phyloP scores from a whole-genome alignment of 2,797 vertebrate species.

The Poecilia wingei region DNA sequence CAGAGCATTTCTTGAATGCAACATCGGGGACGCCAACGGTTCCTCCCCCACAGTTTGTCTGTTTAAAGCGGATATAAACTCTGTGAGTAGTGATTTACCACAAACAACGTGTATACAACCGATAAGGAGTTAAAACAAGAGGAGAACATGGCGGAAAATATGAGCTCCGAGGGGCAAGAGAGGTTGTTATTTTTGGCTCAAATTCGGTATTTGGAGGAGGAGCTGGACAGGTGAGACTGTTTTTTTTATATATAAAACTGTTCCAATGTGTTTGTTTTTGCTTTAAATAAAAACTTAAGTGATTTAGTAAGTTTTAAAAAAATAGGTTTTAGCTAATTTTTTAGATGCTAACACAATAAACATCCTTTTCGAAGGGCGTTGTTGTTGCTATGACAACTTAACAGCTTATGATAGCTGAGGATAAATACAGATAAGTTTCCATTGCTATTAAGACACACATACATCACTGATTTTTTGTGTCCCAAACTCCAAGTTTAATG shows the following conservation, averaged over 20 bases:
- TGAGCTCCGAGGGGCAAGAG: neutral
- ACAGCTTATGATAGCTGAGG: neutral
- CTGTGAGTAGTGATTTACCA: too few species aligned
- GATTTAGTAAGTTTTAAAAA: neutral
- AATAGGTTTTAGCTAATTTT: neutral
- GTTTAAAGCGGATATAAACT: too few species aligned
- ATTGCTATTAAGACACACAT: too few species aligned
- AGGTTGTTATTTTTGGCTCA: slow-evolving; percentile 14
- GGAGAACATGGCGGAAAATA: neutral
- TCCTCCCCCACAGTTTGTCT: neutral
- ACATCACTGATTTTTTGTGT: too few species aligned
- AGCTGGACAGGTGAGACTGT: slow-evolving; percentile 28
- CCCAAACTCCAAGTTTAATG: too few species aligned
- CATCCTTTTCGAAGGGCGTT: neutral
- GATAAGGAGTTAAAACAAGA: fast-evolving
- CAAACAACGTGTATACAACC: fast-evolving
- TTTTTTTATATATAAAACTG: neutral
- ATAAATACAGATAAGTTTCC: too few species aligned
- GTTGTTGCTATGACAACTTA: neutral
- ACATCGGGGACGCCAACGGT: neutral
- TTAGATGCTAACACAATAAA: too few species aligned
- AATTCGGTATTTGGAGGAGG: slow-evolving; percentile 36
- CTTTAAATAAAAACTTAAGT: neutral
- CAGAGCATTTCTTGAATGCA: neutral
- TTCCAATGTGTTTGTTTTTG: neutral